A percentile compares a stretch with the other conserved stretches of the same genome.
Evolutionary conservation across 2,113 vertebrate species (phyloP).

Genomic region (Cavia aperea): DNA sequence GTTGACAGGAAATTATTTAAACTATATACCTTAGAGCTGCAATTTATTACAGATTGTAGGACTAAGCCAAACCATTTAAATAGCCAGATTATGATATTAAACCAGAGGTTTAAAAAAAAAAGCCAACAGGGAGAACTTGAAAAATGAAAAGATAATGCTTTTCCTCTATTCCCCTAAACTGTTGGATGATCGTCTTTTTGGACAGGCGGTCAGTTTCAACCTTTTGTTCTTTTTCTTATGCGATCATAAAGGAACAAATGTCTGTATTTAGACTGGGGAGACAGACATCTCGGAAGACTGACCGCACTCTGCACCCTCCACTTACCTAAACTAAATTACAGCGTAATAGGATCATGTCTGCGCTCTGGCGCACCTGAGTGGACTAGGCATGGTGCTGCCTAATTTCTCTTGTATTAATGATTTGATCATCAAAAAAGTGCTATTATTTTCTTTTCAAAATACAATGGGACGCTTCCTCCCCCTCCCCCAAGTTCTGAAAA

Average conservation of each 20-base stretch:
- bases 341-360: constrained; percentile 58
- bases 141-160: background rate
- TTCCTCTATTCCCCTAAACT: background rate
- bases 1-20: constrained; percentile 46
- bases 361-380: constrained; percentile 47
- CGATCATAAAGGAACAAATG: constrained; percentile 59
- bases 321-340: constrained; percentile 62
- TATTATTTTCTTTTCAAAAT: constrained; percentile 66
- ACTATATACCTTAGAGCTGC: background rate
- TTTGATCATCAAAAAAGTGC: constrained; percentile 61
- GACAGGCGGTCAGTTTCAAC: constrained; percentile 15
- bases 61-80: constrained; percentile 28
- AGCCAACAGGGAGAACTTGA: background rate
- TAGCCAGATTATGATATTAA: constrained; percentile 24
- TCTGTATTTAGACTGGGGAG: constrained; percentile 35
- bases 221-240: constrained; percentile 53
- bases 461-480: constrained; percentile 42
- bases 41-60: constrained; percentile 8
- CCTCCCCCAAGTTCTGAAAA: constrained; percentile 72
- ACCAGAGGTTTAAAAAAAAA: constrained; percentile 10
- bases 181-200: constrained; percentile 15
- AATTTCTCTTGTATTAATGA: constrained; percentile 32
- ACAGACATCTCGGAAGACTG: constrained; percentile 42
- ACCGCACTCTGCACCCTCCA: constrained; percentile 52
- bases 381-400: constrained; percentile 1